Evolutionary conservation across 1,140 invertebrate genomes (phyloP).

Genomic region (Zaprionus ghesquierei): DNA sequence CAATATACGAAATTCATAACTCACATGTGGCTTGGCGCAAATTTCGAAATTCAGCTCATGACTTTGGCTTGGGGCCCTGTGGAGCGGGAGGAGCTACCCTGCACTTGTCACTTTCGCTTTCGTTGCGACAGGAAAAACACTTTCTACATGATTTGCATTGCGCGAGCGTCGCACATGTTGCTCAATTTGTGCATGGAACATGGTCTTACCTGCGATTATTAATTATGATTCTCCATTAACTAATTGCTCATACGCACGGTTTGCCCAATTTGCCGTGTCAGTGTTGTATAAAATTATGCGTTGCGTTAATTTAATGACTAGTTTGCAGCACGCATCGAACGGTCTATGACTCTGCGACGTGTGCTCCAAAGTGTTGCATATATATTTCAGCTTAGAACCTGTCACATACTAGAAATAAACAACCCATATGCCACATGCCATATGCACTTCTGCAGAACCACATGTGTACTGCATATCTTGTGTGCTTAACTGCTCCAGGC

Average conservation of each 20-base stretch:
- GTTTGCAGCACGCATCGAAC: conserved; percentile 37
- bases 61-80: conserved; percentile 10
- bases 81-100: background rate
- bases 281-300: conserved; percentile 60
- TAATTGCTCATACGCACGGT: conserved; percentile 40
- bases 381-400: conserved; percentile 1
- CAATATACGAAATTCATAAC: conserved; percentile 74
- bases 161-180: conserved; percentile 10
- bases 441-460: background rate
- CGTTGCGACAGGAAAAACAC: conserved; percentile 57
- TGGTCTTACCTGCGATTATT: conserved; percentile 37
- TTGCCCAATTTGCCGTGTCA: conserved; percentile 44
- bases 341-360: conserved; percentile 25
- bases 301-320: conserved; percentile 36
- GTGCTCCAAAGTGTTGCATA: conserved; percentile 26
- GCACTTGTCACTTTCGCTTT: conserved; percentile 71
- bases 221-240: conserved; percentile 51
- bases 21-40: conserved; percentile 33
- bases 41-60: conserved; percentile 64
- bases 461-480: background rate
- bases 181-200: conserved; percentile 23
- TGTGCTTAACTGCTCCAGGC: background rate
- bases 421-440: background rate
- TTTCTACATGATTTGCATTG: conserved; percentile 64
- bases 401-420: too few species aligned